Evolutionary conservation across 2,113 vertebrate genomes (phyloP).

Genomic region (Tonatia bakeri): DNA sequence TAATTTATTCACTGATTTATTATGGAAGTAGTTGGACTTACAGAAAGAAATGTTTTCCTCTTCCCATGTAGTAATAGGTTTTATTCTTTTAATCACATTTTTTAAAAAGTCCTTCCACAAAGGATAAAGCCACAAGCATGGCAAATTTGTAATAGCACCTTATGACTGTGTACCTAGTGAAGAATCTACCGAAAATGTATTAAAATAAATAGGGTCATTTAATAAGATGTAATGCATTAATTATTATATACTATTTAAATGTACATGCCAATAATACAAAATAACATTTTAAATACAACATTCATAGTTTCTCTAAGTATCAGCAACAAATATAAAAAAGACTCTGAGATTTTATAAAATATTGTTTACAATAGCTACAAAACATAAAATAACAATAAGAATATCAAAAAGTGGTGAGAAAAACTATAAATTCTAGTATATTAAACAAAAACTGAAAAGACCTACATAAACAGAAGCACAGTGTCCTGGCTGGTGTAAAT

Average conservation of each 20-base stretch:
- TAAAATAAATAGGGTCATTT: background rate
- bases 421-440: background rate
- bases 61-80: background rate
- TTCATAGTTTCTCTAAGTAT: background rate
- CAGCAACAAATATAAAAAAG: background rate
- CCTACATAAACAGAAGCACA: background rate
- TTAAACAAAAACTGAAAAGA: background rate
- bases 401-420: background rate
- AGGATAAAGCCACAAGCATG: background rate
- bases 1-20: background rate
- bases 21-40: background rate
- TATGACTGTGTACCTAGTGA: background rate
- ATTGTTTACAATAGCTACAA: background rate
- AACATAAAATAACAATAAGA: background rate
- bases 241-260: background rate
- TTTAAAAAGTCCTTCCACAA: background rate
- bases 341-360: background rate
- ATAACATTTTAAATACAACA: background rate
- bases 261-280: background rate
- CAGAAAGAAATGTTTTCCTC: background rate
- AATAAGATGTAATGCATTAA: background rate
- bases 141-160: background rate
- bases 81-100: background rate
- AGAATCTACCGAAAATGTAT: background rate
- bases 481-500: no score